phyloP scores from a whole-genome alignment of 2,797 vertebrate species.

The Danio albolineatus region DNA sequence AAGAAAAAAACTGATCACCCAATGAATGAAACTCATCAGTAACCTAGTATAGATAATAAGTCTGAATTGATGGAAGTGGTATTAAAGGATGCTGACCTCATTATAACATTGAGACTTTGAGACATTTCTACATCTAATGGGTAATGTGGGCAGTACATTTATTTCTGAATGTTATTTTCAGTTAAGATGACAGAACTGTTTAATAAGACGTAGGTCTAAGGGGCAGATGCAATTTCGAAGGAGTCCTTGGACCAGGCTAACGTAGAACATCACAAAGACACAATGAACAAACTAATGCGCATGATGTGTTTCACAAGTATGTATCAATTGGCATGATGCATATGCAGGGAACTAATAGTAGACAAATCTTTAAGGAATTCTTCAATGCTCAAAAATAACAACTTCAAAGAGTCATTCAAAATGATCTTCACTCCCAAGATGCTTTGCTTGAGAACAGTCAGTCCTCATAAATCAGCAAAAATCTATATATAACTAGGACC shows the following conservation, averaged over 20 bases:
- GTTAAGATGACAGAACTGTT: neutral
- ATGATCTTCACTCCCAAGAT: neutral
- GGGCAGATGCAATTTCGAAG: neutral
- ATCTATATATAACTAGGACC: no score
- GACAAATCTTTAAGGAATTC: neutral
- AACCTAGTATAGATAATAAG: neutral
- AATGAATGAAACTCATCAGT: constrained; percentile 18
- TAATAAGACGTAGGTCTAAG: constrained; percentile 11
- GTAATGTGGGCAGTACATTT: neutral
- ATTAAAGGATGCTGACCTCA: constrained; percentile 1
- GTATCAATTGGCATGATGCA: neutral
- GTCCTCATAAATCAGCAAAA: neutral
- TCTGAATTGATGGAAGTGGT: neutral
- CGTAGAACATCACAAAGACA: neutral
- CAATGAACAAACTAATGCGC: neutral
- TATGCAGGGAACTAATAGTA: neutral
- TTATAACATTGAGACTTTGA: neutral
- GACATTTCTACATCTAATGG: neutral
- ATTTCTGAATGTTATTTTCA: constrained; percentile 1
- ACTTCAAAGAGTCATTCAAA: neutral
- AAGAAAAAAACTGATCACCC: neutral
- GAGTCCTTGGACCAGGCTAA: neutral
- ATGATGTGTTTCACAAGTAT: neutral
- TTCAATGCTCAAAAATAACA: neutral
- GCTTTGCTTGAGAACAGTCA: neutral